Base-by-base conservation (phyloP, 1,140 invertebrate species). In the Galleria mellonella region DNA sequence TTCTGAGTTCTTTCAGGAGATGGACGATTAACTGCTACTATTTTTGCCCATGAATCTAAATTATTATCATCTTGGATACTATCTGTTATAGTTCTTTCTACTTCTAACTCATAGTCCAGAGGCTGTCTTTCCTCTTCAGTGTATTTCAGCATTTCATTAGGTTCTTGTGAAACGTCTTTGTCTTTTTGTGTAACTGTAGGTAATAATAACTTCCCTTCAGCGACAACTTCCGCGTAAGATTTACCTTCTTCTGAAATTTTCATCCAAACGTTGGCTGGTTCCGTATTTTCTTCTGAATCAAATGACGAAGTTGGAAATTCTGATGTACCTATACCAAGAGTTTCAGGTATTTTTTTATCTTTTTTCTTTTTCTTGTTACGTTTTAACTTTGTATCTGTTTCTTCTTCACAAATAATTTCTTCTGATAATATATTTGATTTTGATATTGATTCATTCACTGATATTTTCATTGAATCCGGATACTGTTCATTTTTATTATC, bases 161-260 rank as follows among this genome's bases (percentile, higher is more conserved):
- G 14, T n/a, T 15, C 6, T 17, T 60, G 43, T 10, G 40, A 23
- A 28, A 40, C 12, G 35, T 40, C 39, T 14, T 35, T 27, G 6
- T 46, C 23, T n/a, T n/a, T n/a, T 47, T 27, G 15, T 11, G 15
- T 35, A 32, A 57, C 47, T 29, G 32, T 12, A 13, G 35, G 29
- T 31, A 10, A 3, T 23, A 36, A 29, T 0, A 43, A 4, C 15
- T 79, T 55, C 4, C 76, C 83, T 58, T 85, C 86, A 11, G 88
- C 87, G 9, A 90, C 76, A 9, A 90, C 86, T 72, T 88, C 86
- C 28, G 89, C 89, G 47, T 90, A 90, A 4, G 90, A 90, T 77
- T 90, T 90, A 2, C 86, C 87, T 27, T 86, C 85, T 13, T 88
- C 77, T 43, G 65, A 51, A 33, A 79, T 43, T 52, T 82, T 84